phyloP scores from a whole-genome alignment of 2,888 invertebrate genomes.

The Platynereis dumerilii region DNA sequence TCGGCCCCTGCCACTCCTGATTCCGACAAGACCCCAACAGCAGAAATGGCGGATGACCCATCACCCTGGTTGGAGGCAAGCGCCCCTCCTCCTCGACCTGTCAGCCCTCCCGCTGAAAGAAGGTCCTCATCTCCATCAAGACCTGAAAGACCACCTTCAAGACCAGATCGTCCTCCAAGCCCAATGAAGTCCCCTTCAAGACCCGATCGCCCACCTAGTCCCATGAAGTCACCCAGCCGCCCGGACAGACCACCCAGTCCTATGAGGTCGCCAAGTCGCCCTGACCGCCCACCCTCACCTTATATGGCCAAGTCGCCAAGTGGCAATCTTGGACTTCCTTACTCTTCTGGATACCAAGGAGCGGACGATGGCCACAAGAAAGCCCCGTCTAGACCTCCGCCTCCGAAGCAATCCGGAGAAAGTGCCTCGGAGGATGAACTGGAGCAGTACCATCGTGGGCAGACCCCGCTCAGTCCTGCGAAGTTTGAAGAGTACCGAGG shows the following conservation, averaged over 20 bases:
- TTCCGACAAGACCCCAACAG: too few species aligned
- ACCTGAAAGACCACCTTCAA: background rate
- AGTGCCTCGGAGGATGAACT: background rate
- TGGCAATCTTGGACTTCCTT: background rate
- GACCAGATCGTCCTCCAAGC: background rate
- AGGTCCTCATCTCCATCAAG: background rate
- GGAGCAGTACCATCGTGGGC: background rate
- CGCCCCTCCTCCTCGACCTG: background rate
- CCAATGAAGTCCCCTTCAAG: background rate
- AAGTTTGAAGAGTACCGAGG: background rate
- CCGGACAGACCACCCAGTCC: background rate
- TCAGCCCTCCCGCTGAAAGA: too few species aligned
- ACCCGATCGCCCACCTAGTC: background rate
- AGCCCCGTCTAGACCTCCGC: conserved; percentile 12
- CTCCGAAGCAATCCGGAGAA: background rate
- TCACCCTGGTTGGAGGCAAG: too few species aligned
- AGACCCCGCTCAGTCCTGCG: background rate
- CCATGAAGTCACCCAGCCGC: background rate
- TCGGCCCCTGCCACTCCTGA: too few species aligned
- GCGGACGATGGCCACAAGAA: conserved; percentile 3
- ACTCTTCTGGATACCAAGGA: background rate
- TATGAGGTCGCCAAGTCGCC: background rate
- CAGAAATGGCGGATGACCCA: too few species aligned
- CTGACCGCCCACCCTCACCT: conserved; percentile 1
- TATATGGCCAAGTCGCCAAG: conserved; percentile 5